These are phyloP conservation scores for Charaxes varanes DNA, from an alignment of 1,140 invertebrate species.

Conservation along the genomic window DNA sequence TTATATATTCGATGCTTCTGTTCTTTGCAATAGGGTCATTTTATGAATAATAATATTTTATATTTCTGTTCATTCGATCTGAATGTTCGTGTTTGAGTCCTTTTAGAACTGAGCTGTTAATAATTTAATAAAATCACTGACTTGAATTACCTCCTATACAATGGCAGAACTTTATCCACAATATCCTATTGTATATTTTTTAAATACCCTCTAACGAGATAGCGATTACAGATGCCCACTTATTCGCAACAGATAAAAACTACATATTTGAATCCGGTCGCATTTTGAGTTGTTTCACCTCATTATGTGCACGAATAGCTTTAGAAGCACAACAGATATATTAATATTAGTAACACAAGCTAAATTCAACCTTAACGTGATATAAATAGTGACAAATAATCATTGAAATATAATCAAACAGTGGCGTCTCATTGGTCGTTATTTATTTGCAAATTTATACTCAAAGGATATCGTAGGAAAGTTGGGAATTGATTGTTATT, in stretches of 20 bases:
- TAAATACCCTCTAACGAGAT: constrained; percentile 25
- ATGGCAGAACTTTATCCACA: no score
- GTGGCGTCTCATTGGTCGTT: constrained; percentile 30
- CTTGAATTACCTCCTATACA: no score
- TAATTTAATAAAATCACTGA: no score
- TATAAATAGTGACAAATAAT: constrained; percentile 20
- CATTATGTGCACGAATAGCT: constrained; percentile 59
- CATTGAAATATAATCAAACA: constrained; percentile 14
- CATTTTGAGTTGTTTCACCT: constrained; percentile 64
- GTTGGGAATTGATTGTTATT: constrained; percentile 49
- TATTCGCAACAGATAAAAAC: constrained; percentile 38
- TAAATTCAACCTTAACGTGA: constrained; percentile 23
- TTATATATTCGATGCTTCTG: no score
- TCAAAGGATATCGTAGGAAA: constrained; percentile 48
- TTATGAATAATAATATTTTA: no score
- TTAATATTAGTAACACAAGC: constrained; percentile 22
- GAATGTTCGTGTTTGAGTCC: no score
- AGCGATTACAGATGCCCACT: constrained; percentile 32
- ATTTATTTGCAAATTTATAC: constrained; percentile 57
- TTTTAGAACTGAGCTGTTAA: no score
- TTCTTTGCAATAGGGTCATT: no score
- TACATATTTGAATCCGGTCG: constrained; percentile 46
- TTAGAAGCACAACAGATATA: constrained; percentile 34
- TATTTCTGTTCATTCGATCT: no score
- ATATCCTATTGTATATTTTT: background rate